These are phyloP conservation scores for Carassius auratus DNA, from an alignment of 2,113 vertebrate species.

Conservation along the genomic window DNA sequence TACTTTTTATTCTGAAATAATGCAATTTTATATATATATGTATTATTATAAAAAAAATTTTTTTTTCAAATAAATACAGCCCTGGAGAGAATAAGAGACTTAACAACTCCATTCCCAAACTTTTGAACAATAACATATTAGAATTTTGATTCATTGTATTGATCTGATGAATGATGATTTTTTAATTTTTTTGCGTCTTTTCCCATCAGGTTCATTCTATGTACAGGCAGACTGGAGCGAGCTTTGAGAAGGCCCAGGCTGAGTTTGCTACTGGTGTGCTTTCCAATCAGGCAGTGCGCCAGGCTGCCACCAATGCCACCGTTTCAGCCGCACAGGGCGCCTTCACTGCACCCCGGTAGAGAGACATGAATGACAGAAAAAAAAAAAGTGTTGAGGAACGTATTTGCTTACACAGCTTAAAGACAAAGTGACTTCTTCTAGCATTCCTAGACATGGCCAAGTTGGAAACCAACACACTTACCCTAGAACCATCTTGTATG, in stretches of 20 bases:
- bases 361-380: background rate
- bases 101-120: background rate
- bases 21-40: background rate
- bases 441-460: constrained; percentile 6
- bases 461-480: constrained; percentile 8
- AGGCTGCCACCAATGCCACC: constrained; percentile 81
- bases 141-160: background rate
- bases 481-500: constrained; percentile 5
- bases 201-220: constrained; percentile 86
- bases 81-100: background rate
- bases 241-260: constrained; percentile 96
- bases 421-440: constrained; percentile 21
- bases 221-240: constrained; percentile 93
- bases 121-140: background rate
- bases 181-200: background rate
- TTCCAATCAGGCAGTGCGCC: constrained; percentile 90
- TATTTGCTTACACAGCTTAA: background rate
- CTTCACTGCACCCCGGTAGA: constrained; percentile 75
- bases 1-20: background rate
- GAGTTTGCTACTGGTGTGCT: constrained; percentile 93
- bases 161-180: background rate
- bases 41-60: no score
- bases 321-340: constrained; percentile 78
- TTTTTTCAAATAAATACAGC: background rate
- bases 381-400: background rate